Conservation (phyloP, 2,797 vertebrate species). For the Rhyacichthys aspro region DNA sequence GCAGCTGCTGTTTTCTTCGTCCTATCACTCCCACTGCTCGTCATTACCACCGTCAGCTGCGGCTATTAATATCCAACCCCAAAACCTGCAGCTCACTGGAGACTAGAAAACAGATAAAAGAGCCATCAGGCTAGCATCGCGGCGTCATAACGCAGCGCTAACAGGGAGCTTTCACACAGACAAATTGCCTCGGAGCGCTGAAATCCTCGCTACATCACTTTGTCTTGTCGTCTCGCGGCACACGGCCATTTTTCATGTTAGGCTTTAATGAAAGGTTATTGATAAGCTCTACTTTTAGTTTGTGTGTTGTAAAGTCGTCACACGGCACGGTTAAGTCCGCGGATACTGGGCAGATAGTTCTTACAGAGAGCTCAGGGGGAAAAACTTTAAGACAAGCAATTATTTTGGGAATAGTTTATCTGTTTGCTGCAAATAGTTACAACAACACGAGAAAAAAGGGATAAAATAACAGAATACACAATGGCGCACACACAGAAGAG, state of each 20-base stretch:
- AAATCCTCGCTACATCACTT: slow-evolving; percentile 46
- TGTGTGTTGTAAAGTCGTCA: not conserved
- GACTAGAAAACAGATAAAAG: slow-evolving; percentile 54
- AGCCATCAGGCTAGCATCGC: slow-evolving; percentile 51
- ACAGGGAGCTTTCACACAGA: slow-evolving; percentile 52
- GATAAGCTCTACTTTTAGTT: not conserved
- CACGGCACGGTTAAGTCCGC: not conserved
- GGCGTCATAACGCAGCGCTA: slow-evolving; percentile 46
- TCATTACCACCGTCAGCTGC: slow-evolving; percentile 48
- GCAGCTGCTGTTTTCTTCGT: not conserved
- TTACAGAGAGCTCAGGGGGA: not conserved
- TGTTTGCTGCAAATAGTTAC: not conserved
- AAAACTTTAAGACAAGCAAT: not conserved
- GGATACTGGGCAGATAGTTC: not conserved
- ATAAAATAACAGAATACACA: not conserved
- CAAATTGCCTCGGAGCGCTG: slow-evolving; percentile 43
- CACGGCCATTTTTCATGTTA: not conserved
- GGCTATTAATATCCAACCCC: slow-evolving; percentile 55
- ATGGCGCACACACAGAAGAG: not conserved
- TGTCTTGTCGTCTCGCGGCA: slow-evolving; percentile 29
- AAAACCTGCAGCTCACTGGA: slow-evolving; percentile 36
- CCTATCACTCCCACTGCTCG: slow-evolving; percentile 40
- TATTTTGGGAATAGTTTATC: not conserved
- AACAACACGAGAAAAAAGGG: not conserved
- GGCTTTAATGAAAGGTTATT: slow-evolving; percentile 8